A percentile compares a stretch with the other conserved stretches of the same genome.
phyloP scores from a whole-genome alignment of 2,797 vertebrate species.

The Poeciliopsis presidionis region DNA sequence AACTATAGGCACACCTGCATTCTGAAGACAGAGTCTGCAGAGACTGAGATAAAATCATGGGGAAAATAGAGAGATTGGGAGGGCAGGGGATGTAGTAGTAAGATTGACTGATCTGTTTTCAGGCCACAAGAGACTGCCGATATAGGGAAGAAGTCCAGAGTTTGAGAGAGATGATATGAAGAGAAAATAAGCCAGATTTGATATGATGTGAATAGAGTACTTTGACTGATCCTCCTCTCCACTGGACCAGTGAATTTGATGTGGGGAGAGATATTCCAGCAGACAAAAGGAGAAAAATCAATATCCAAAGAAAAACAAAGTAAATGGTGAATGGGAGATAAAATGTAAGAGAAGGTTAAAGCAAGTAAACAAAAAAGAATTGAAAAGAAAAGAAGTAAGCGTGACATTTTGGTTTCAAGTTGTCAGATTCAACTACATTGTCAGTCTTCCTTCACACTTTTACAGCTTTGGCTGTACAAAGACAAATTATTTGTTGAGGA shows the following conservation, averaged over 20 bases:
- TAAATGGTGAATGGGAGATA: not conserved
- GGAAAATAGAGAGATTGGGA: constrained; percentile 39
- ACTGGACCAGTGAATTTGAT: constrained; percentile 39
- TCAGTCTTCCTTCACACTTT: constrained; percentile 14
- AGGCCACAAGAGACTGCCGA: constrained; percentile 50
- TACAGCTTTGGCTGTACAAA: not conserved
- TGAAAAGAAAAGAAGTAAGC: constrained; percentile 21
- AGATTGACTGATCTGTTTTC: constrained; percentile 59
- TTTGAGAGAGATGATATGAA: constrained; percentile 35
- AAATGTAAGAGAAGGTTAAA: constrained; percentile 23
- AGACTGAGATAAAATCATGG: constrained; percentile 45
- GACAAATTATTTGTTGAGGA: not conserved
- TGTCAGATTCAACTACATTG: constrained; percentile 8
- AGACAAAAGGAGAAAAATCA: constrained; percentile 29
- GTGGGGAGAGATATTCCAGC: constrained; percentile 27
- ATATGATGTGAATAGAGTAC: constrained; percentile 51
- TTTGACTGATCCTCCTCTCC: constrained; percentile 53
- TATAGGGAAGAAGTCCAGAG: constrained; percentile 35
- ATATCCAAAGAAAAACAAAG: constrained; percentile 8
- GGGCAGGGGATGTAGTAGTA: constrained; percentile 23
- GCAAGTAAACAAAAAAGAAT: constrained; percentile 18
- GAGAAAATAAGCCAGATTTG: constrained; percentile 39
- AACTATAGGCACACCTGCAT: constrained; percentile 18
- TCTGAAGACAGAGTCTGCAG: constrained; percentile 31
- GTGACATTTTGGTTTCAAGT: constrained; percentile 22